Percentiles rank a stretch among this genome's conserved stretches.
phyloP scores from a whole-genome alignment of 2,888 invertebrate genomes.

The Brenthis ino region DNA sequence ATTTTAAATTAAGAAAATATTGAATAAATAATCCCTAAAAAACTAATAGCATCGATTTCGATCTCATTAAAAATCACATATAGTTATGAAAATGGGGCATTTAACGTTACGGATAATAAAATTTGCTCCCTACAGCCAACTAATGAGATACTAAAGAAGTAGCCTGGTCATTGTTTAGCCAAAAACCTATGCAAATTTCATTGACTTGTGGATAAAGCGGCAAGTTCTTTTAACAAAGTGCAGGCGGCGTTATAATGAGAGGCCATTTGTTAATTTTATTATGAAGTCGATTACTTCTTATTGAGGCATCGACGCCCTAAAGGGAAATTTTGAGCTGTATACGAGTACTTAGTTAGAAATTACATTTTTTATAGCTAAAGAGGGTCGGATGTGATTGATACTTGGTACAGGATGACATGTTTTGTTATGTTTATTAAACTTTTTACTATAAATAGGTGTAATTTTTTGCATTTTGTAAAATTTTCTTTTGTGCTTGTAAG shows the following conservation, averaged over 20 bases:
- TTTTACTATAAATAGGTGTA: constrained; percentile 13
- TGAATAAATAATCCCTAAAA: neutral
- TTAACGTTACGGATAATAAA: constrained; percentile 3
- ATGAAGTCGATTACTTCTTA: constrained; percentile 49
- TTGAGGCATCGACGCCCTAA: constrained; percentile 40
- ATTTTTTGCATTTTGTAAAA: neutral
- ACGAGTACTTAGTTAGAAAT: constrained; percentile 35
- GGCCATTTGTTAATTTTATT: constrained; percentile 48
- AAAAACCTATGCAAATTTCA: constrained; percentile 39
- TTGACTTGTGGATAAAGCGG: constrained; percentile 39
- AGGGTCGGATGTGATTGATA: constrained; percentile 14
- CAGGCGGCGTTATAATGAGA: constrained; percentile 49
- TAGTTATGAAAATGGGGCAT: too few species aligned
- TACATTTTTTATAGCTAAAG: constrained; percentile 33
- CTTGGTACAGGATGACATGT: constrained; percentile 24
- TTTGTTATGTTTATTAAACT: constrained; percentile 23
- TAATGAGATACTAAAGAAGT: constrained; percentile 22
- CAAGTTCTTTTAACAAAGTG: constrained; percentile 40
- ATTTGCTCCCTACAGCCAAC: neutral
- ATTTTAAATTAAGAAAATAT: too few species aligned
- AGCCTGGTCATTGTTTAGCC: constrained; percentile 28
- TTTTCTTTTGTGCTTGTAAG: too few species aligned
- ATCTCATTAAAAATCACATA: constrained; percentile 1
- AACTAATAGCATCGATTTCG: neutral
- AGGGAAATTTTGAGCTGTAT: constrained; percentile 34